Conservation (phyloP, 2,797 vertebrate genomes). For the Anisognathus igniventris region DNA sequence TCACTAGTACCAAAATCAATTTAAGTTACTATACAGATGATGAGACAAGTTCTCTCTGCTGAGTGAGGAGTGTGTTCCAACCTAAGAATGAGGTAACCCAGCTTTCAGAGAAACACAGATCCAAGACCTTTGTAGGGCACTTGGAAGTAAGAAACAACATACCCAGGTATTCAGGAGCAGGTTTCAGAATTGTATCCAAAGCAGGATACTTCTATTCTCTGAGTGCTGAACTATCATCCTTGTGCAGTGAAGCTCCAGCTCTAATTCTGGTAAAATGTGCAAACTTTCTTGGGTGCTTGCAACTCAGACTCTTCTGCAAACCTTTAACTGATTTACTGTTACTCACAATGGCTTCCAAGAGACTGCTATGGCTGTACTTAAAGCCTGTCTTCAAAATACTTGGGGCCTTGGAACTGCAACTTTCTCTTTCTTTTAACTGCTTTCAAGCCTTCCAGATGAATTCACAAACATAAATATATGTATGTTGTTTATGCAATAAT, state of each 20-base stretch:
- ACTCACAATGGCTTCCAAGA: neutral
- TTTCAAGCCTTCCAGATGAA: neutral
- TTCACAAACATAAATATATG: neutral
- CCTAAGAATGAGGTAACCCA: neutral
- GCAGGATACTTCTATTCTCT: neutral
- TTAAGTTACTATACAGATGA: neutral
- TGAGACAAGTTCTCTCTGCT: neutral
- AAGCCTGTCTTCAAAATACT: neutral
- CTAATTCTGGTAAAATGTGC: neutral
- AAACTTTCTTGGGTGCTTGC: neutral
- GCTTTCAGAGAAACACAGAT: neutral
- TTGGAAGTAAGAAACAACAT: neutral
- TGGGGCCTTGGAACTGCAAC: neutral
- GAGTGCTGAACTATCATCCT: neutral
- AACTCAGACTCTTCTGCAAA: neutral
- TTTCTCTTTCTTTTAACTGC: neutral
- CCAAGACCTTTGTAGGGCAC: neutral
- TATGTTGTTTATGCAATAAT: neutral
- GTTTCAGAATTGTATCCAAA: neutral
- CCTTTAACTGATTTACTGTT: neutral
- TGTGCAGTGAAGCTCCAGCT: neutral
- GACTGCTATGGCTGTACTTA: neutral
- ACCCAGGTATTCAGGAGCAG: neutral
- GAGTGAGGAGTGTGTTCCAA: neutral
- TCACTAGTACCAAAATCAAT: neutral